phyloP scores from a whole-genome alignment of 2,113 vertebrate species.

The Pelvicachromis taeniatus region DNA sequence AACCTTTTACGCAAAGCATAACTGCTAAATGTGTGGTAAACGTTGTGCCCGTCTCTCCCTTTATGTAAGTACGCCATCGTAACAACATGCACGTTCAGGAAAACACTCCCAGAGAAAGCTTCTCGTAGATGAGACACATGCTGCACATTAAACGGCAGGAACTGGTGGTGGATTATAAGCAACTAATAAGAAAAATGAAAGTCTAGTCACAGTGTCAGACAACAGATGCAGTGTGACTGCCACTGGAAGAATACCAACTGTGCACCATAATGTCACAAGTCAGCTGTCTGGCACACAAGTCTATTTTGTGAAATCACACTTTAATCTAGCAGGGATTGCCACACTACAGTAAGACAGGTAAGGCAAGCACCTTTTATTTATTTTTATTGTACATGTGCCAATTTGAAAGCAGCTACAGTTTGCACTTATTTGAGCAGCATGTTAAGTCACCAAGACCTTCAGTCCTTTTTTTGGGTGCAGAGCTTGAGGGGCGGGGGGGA shows the following conservation, averaged over 20 bases:
- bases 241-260: conserved; percentile 16
- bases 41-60: not conserved
- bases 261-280: not conserved
- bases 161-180: not conserved
- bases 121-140: not conserved
- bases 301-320: not conserved
- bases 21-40: not conserved
- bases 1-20: not conserved
- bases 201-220: conserved; percentile 9
- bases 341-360: not conserved
- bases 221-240: conserved; percentile 20
- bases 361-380: not conserved
- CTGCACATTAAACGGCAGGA: not conserved
- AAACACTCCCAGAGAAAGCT: not conserved
- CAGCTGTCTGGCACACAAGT: not conserved
- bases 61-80: not conserved
- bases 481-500: not conserved
- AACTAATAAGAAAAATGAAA: not conserved
- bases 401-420: not conserved
- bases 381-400: not conserved
- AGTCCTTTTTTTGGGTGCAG: not conserved
- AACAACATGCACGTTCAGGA: not conserved
- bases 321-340: not conserved
- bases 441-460: not conserved
- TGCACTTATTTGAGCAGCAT: too few species aligned